phyloP scores from a whole-genome alignment of 2,113 vertebrate genomes.

The Mirounga angustirostris region DNA sequence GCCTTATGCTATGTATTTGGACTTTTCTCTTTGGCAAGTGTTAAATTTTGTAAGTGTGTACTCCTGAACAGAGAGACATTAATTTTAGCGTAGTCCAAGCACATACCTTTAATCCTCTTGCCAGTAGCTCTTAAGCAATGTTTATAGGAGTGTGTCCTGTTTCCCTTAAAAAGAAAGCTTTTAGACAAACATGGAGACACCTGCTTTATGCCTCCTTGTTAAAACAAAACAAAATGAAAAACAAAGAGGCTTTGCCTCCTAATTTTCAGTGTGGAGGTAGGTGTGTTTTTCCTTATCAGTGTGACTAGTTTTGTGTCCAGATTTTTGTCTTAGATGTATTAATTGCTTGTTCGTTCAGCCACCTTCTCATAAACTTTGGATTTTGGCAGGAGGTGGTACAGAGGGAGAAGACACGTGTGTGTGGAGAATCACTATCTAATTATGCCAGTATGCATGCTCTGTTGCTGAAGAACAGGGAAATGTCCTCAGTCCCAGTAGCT shows the following conservation, averaged over 20 bases:
- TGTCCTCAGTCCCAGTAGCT: background rate
- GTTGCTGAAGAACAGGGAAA: background rate
- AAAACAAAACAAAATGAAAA: background rate
- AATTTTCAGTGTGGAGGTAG: background rate
- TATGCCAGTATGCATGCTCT: fast-evolving
- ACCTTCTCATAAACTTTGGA: background rate
- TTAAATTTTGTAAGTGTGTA: background rate
- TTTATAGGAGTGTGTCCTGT: background rate
- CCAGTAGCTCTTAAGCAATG: background rate
- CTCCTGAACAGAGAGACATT: background rate
- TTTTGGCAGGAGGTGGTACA: background rate
- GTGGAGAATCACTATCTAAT: background rate
- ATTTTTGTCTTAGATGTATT: background rate
- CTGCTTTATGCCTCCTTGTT: background rate
- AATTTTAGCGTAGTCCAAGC: background rate
- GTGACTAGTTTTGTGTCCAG: background rate
- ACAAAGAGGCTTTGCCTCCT: background rate
- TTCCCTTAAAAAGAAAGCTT: background rate
- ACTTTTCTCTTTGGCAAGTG: background rate
- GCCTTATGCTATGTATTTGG: background rate
- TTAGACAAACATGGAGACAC: background rate
- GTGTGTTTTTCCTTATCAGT: background rate
- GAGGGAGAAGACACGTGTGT: background rate
- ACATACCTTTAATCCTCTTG: background rate
- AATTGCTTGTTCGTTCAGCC: background rate